Evolutionary conservation across 2,113 vertebrate species (phyloP).

Genomic region (Ceratotherium simum): DNA sequence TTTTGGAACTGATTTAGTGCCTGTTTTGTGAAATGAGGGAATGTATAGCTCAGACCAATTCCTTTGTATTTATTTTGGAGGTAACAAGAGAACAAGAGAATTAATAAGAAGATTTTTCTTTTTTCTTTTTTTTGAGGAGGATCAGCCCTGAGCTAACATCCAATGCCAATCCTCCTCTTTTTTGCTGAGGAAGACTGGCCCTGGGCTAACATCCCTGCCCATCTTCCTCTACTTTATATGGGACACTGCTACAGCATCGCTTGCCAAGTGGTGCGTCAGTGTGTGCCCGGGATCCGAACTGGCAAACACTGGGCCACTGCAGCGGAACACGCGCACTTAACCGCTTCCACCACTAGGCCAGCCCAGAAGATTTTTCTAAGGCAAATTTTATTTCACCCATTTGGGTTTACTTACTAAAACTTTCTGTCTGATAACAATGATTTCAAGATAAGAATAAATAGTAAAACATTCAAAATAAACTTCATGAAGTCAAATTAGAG

Average conservation of each 20-base stretch:
- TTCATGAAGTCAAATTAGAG: not conserved
- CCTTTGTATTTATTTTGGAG: not conserved
- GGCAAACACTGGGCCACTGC: too few species aligned
- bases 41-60: not conserved
- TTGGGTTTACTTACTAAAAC: not conserved
- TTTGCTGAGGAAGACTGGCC: too few species aligned
- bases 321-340: too few species aligned
- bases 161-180: too few species aligned
- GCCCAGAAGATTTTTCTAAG: not conserved
- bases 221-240: too few species aligned
- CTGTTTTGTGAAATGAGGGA: not conserved
- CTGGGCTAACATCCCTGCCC: too few species aligned
- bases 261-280: too few species aligned
- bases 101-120: not conserved
- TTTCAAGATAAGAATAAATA: not conserved
- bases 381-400: not conserved
- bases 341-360: too few species aligned
- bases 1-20: not conserved
- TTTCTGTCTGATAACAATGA: not conserved
- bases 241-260: too few species aligned
- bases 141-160: too few species aligned
- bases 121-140: too few species aligned
- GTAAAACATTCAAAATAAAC: not conserved
- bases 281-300: too few species aligned
- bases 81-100: not conserved